Base-by-base conservation (phyloP, 2,797 vertebrate genomes). In the Clamator glandarius region DNA sequence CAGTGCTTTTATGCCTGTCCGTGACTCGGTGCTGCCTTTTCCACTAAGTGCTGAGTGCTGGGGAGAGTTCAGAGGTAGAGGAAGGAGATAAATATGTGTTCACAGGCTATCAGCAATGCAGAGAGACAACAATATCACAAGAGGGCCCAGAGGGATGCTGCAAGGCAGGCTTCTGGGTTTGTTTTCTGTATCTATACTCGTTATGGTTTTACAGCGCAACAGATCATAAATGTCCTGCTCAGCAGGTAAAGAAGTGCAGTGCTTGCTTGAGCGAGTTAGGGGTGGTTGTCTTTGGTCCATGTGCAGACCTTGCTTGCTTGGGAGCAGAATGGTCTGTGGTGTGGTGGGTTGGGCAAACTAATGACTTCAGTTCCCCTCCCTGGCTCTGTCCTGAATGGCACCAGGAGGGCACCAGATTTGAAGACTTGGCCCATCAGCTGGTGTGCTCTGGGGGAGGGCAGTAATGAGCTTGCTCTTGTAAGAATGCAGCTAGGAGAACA, bases 381-480 rank as follows among this genome's bases (percentile, higher is more conserved):
- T 17, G 42, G 42, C 42, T 44, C 42, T 18, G 18, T 44, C 15
- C 42, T 44, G 42, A 44, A 44, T 14, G 42, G 42, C 42, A 44
- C 42, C 15, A 44, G 42, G 42, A 44, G 18, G 42, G 42, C 42
- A 44, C 42, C 18, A 15, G 28, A 9, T 23, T 15, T 46, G n/a
- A 55, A 33, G 83, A 5, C 19, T 14, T 46, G 59, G 55, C 31
- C 35, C 2, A 2, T 33, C 35, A 29, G 31, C 74, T 73, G 55
- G 24, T 16, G 28, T 41, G 63, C 68, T n/a, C 14, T 76, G 94
- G 26, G 1, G 8, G 50, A n/a, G 39, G 12, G 11, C 41, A 51
- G 28, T 8, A 23, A 44, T 4, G 14, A 7, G 0, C 46, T 59
- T 3, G 1, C 16, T 35, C 5, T 51, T 4, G 1, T 16, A 20